A percentile compares a stretch with the other conserved stretches of the same genome.
phyloP scores from a whole-genome alignment of 1,140 invertebrate species.

The Elymnias hypermnestra region DNA sequence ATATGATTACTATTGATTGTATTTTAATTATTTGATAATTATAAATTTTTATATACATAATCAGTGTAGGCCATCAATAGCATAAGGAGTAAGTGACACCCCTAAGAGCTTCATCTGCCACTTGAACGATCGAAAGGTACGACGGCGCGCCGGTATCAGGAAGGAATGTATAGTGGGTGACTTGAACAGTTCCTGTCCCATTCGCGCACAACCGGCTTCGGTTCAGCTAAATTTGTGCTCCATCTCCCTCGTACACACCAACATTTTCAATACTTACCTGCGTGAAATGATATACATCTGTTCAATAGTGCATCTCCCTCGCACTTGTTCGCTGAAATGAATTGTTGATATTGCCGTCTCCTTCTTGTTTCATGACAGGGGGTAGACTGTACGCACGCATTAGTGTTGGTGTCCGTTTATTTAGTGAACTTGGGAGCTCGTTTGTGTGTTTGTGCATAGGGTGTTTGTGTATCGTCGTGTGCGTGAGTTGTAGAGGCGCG shows the following conservation, averaged over 20 bases:
- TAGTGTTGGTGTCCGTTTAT: constrained; percentile 74
- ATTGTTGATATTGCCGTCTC: constrained; percentile 71
- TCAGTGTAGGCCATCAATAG: too few species aligned
- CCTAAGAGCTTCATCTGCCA: constrained; percentile 74
- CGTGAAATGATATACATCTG: constrained; percentile 74
- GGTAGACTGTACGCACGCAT: constrained; percentile 64
- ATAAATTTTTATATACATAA: too few species aligned
- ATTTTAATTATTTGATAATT: too few species aligned
- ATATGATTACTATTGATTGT: too few species aligned
- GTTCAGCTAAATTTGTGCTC: constrained; percentile 62
- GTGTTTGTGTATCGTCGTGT: constrained; percentile 54
- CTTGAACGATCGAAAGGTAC: constrained; percentile 75
- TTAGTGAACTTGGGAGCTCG: constrained; percentile 74
- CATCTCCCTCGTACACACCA: constrained; percentile 62
- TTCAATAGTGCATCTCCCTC: constrained; percentile 55
- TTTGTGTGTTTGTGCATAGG: constrained; percentile 69
- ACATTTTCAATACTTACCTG: constrained; percentile 74
- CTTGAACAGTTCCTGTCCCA: constrained; percentile 67
- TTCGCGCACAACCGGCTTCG: constrained; percentile 59
- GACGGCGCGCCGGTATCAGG: constrained; percentile 70
- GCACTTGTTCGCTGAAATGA: constrained; percentile 36
- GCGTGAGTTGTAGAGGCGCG: constrained; percentile 71
- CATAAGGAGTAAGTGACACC: constrained; percentile 42
- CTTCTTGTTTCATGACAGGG: constrained; percentile 62
- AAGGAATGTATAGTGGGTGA: constrained; percentile 75